Conservation (phyloP, 2,113 vertebrate species). For the Elgaria multicarinata region DNA sequence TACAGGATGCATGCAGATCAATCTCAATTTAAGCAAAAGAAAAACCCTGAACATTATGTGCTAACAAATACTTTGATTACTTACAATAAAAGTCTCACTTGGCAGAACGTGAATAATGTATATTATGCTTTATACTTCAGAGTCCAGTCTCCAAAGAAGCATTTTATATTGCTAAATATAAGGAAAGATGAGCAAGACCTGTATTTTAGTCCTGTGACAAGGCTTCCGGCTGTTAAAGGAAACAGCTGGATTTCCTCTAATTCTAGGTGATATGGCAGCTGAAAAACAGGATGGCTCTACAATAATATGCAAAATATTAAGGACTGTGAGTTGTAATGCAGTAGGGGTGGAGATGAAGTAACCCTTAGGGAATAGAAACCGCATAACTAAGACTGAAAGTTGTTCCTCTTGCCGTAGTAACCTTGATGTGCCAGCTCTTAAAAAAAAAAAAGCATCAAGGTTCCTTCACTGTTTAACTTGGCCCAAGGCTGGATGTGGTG, state of each 20-base stretch:
- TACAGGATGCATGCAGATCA: neutral
- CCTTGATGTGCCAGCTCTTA: neutral
- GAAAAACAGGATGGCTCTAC: constrained; percentile 14
- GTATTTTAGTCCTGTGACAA: neutral
- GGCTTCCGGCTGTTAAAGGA: constrained; percentile 14
- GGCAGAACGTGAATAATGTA: neutral
- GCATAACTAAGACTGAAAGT: neutral
- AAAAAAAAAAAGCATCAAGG: neutral
- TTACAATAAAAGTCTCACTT: neutral
- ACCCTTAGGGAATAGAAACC: neutral
- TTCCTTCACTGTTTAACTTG: neutral
- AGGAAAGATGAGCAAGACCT: neutral
- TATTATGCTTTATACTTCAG: neutral
- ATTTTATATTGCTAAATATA: neutral
- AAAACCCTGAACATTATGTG: neutral
- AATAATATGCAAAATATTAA: neutral
- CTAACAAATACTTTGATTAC: neutral
- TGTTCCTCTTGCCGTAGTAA: neutral
- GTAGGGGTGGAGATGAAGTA: neutral
- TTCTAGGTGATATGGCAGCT: neutral
- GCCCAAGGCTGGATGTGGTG: neutral
- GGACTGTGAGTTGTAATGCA: neutral
- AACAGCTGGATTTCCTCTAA: constrained; percentile 17
- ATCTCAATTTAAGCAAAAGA: neutral
- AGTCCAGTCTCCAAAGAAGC: neutral